Base-by-base conservation (phyloP, 2,888 invertebrate genomes). In the Blastobasis adustella region DNA sequence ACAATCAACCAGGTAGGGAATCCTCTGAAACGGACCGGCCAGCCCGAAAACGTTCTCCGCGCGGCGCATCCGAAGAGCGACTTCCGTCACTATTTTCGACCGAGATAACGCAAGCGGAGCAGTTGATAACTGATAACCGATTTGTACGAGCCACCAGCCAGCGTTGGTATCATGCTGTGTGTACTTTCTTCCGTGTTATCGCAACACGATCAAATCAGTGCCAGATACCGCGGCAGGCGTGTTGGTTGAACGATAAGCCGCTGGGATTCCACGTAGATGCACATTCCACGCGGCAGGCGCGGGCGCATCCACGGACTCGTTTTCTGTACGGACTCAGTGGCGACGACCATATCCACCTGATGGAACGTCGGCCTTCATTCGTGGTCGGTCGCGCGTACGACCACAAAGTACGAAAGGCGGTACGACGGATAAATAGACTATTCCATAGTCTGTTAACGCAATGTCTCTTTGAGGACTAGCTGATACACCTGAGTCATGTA, bases 101-200 rank as follows among this genome's bases (percentile, higher is more conserved):
- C 51, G 50, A 70, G 82, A 82, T 82, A 80, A 76, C 66, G 56
- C 54, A 74, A 74, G 65, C 71, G 68, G 73, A 72, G 58, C 70
- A 67, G 67, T 55, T 68, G 80, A 81, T 80, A 81, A 78, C 61
- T 66, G 66, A 68, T 71, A 23, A 23, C 23, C 23, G 23, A 23
- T 23, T 23, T 23, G 23, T 23, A 23, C 23, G 23, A 23, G 23
- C 23, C 23, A 23, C 68, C 70, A 70, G 67, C 71, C 58, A 63
- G 46, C 47, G 45, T 41, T 62, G 59, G 67, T 81, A 81, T 81
- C 82, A 76, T 74, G 41, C 76, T 65, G 73, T 81, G 76, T 79
- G 67, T 76, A 73, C 77, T 79, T 78, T 77, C 76, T 68, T 65
- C 23, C 65, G 55, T 58, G 54, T 73, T 79, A 79, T 79, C 79